Evolutionary conservation across 2,113 vertebrate species (phyloP).

Genomic region (Plotosus lineatus): DNA sequence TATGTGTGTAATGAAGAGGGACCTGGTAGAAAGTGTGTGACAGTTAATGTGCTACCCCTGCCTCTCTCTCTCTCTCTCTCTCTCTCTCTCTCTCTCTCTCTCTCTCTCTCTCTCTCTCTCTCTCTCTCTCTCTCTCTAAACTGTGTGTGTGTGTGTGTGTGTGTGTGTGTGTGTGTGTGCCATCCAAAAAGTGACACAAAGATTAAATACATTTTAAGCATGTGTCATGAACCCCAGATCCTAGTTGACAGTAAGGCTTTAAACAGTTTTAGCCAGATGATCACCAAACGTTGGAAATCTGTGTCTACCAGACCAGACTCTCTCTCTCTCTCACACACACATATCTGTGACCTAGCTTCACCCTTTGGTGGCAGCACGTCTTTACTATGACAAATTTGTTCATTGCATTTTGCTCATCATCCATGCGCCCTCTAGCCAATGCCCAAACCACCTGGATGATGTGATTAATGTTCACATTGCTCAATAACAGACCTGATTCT

Average conservation of each 20-base stretch:
- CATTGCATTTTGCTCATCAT: conserved; percentile 23
- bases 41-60: conserved; percentile 11
- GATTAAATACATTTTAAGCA: conserved; percentile 24
- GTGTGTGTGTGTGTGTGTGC: background rate
- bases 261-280: conserved; percentile 23
- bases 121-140: background rate
- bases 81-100: background rate
- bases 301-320: background rate
- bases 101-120: background rate
- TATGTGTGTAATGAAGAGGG: conserved; percentile 44
- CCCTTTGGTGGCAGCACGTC: background rate
- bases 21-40: conserved; percentile 37
- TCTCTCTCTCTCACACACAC: background rate
- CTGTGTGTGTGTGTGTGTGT: conserved; percentile 2
- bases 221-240: conserved; percentile 24
- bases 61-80: too few species aligned
- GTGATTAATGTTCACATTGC: conserved; percentile 7
- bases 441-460: conserved; percentile 4
- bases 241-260: conserved; percentile 28
- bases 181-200: conserved; percentile 13
- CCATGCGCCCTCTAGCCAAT: background rate
- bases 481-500: background rate
- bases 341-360: conserved; percentile 25
- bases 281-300: background rate
- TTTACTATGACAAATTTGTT: conserved; percentile 7